Percentiles rank a stretch among this genome's conserved stretches.
Conservation (phyloP, 2,888 invertebrate species). For the Heliconius ethilla region DNA sequence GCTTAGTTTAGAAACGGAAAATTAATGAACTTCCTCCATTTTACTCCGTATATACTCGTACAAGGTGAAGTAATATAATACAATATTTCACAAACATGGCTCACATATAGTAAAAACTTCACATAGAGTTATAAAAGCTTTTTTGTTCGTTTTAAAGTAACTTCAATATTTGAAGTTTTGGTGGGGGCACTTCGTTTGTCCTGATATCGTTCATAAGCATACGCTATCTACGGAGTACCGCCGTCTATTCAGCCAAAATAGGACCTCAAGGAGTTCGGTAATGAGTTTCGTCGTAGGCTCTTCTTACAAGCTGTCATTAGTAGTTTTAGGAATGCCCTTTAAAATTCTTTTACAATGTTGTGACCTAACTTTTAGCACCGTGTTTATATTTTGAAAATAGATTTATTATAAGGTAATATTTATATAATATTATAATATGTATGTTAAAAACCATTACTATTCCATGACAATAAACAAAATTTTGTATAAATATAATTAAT, state of each 20-base stretch:
- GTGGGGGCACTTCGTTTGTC: slow-evolving; percentile 72
- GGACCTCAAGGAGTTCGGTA: slow-evolving; percentile 79
- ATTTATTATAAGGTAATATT: too few relatives aligned
- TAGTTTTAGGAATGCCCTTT: slow-evolving; percentile 60
- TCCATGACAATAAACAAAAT: too few relatives aligned
- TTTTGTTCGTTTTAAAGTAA: slow-evolving; percentile 41
- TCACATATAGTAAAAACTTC: slow-evolving; percentile 38
- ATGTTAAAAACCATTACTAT: too few relatives aligned
- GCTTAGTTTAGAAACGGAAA: slow-evolving; percentile 43
- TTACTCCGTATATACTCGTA: slow-evolving; percentile 35
- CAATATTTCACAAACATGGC: slow-evolving; percentile 40
- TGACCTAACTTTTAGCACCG: too few relatives aligned
- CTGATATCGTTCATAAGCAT: slow-evolving; percentile 77
- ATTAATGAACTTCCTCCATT: slow-evolving; percentile 45
- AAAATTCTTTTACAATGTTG: slow-evolving; percentile 60
- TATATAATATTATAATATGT: too few relatives aligned
- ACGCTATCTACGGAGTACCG: slow-evolving; percentile 68
- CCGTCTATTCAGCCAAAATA: slow-evolving; percentile 77
- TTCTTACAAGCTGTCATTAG: slow-evolving; percentile 62
- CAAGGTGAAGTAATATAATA: slow-evolving; percentile 34
- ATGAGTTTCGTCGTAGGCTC: slow-evolving; percentile 75
- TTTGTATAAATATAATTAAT: too few relatives aligned
- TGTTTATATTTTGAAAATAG: too few relatives aligned
- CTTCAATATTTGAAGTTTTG: slow-evolving; percentile 49
- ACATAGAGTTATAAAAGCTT: slow-evolving; percentile 33